These are phyloP conservation scores for Porites australiensis DNA, from an alignment of 64 coral and sea anemone genomes.

Conservation along the genomic window DNA sequence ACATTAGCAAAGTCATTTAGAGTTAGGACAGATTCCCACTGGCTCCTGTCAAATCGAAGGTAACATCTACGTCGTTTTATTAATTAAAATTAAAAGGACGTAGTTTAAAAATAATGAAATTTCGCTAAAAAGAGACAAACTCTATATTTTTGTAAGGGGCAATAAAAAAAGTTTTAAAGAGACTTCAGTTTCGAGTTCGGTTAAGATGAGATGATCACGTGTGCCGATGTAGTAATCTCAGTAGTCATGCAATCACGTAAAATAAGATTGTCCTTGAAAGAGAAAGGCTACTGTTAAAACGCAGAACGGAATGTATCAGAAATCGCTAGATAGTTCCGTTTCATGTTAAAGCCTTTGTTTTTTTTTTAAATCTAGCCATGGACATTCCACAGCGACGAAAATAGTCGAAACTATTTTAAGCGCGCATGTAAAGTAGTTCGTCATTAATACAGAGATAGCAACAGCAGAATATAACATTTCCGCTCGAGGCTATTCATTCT, in stretches of 20 bases:
- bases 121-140: neutral
- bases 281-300: no score
- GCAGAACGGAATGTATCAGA: neutral
- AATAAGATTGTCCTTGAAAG: no score
- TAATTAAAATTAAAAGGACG: neutral
- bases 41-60: neutral
- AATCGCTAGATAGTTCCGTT: neutral
- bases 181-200: no score
- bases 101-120: neutral
- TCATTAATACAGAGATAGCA: neutral
- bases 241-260: no score
- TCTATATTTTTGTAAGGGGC: no score
- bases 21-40: neutral
- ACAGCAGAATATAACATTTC: neutral
- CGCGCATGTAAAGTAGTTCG: neutral
- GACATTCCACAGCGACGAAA: conserved; percentile 30
- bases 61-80: neutral
- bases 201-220: no score
- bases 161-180: no score
- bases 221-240: no score
- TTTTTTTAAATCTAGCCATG: neutral
- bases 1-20: neutral
- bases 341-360: neutral
- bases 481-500: neutral
- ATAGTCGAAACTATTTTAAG: conserved; percentile 44